Evolutionary conservation across 2,888 invertebrate genomes (phyloP).

Genomic region (Orchesella flavescens): DNA sequence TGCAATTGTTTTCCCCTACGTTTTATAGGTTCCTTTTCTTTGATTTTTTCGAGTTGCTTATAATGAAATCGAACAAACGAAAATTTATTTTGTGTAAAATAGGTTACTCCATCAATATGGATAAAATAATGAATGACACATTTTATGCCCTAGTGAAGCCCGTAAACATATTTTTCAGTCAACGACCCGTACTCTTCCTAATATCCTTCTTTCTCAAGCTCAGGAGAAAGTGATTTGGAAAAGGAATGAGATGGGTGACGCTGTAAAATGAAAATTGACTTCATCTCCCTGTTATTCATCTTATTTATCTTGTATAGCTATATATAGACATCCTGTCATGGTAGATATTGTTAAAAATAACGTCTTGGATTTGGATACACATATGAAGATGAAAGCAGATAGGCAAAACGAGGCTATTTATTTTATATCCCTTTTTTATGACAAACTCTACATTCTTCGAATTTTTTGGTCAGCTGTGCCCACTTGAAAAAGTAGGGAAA

Average conservation of each 20-base stretch:
- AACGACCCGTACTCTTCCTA: neutral
- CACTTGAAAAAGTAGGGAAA: neutral
- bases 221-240: constrained; percentile 8
- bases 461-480: neutral
- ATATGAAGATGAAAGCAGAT: no score
- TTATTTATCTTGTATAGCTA: neutral
- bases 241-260: constrained; percentile 12
- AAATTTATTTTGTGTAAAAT: neutral
- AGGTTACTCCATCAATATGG: neutral
- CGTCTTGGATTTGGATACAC: no score
- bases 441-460: neutral
- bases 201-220: neutral
- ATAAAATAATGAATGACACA: no score
- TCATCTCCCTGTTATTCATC: constrained; percentile 2
- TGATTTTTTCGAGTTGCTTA: neutral
- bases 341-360: no score
- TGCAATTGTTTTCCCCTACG: no score
- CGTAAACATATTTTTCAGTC: neutral
- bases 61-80: neutral
- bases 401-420: constrained; percentile 3
- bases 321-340: neutral
- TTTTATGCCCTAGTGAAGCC: neutral
- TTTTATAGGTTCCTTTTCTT: no score
- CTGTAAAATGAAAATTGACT: constrained; percentile 17
- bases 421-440: neutral